Percentiles rank a stretch among this genome's conserved stretches.
phyloP scores from a whole-genome alignment of 2,888 invertebrate genomes.

The Julus scandinavius region DNA sequence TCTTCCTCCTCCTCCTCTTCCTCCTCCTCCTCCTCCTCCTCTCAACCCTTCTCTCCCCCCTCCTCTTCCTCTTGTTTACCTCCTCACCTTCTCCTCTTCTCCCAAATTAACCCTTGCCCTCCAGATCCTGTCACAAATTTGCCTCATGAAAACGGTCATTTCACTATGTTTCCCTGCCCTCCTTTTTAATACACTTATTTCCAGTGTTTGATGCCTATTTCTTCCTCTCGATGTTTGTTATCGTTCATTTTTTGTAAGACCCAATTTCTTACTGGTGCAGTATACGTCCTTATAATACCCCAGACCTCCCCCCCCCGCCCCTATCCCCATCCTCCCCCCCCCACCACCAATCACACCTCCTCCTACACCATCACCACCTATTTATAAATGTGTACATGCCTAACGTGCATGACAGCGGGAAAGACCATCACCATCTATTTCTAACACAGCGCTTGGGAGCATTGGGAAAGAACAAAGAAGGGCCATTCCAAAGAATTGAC shows the following conservation, averaged over 20 bases:
- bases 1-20: too few relatives aligned
- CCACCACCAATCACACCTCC: not conserved
- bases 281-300: constrained; percentile 47
- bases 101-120: constrained; percentile 10
- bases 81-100: not conserved
- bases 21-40: too few relatives aligned
- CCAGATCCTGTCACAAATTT: not conserved
- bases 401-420: not conserved
- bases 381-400: constrained; percentile 24
- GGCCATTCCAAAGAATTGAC: not conserved
- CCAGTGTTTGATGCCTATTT: constrained; percentile 50
- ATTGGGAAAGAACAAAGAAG: constrained; percentile 39
- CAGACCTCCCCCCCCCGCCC: not conserved
- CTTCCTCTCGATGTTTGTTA: constrained; percentile 51
- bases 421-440: constrained; percentile 33
- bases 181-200: constrained; percentile 47
- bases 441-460: not conserved
- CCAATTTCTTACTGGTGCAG: constrained; percentile 51
- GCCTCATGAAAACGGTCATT: not conserved
- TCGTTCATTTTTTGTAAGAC: constrained; percentile 52
- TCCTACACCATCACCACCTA: constrained; percentile 38
- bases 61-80: too few relatives aligned
- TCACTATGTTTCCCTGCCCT: not conserved
- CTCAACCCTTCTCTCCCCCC: too few relatives aligned
- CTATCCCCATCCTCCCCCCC: not conserved